Evolutionary conservation across 2,113 vertebrate species (phyloP).

Genomic region (Litocranius walleri): DNA sequence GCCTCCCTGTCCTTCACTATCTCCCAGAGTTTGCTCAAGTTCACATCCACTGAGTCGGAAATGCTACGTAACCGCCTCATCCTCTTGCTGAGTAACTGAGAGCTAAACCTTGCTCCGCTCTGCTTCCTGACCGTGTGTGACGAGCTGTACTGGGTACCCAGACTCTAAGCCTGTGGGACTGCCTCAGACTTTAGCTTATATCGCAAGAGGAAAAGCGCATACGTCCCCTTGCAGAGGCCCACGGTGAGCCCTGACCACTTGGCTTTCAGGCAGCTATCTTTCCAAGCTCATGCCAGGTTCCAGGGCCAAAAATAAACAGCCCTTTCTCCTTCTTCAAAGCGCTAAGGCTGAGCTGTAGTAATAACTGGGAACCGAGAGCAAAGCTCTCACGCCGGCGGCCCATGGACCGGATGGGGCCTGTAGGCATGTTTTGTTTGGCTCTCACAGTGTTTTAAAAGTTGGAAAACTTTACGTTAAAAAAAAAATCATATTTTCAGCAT

Average conservation of each 20-base stretch:
- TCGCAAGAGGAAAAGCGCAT: neutral
- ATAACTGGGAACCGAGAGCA: neutral
- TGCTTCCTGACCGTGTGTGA: fast-evolving
- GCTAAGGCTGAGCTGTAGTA: fast-evolving
- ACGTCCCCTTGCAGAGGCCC: neutral
- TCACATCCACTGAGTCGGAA: neutral
- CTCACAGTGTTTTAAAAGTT: neutral
- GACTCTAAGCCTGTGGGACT: neutral
- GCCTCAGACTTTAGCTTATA: neutral
- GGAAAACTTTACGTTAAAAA: conserved; percentile 10
- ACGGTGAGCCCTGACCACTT: neutral
- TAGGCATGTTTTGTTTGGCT: conserved; percentile 57
- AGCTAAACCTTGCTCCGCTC: neutral
- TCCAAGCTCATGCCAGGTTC: neutral
- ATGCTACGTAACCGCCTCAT: neutral
- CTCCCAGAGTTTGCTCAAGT: neutral
- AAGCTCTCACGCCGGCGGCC: neutral
- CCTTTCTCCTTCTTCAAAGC: neutral
- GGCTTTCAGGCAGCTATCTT: neutral
- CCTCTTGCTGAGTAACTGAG: neutral
- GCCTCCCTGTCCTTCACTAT: neutral
- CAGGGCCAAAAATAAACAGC: neutral
- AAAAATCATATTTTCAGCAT: conserved; percentile 19
- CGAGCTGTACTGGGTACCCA: fast-evolving
- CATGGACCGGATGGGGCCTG: neutral